Base-by-base conservation (phyloP, 2,113 vertebrate genomes). In the Anguilla rostrata region DNA sequence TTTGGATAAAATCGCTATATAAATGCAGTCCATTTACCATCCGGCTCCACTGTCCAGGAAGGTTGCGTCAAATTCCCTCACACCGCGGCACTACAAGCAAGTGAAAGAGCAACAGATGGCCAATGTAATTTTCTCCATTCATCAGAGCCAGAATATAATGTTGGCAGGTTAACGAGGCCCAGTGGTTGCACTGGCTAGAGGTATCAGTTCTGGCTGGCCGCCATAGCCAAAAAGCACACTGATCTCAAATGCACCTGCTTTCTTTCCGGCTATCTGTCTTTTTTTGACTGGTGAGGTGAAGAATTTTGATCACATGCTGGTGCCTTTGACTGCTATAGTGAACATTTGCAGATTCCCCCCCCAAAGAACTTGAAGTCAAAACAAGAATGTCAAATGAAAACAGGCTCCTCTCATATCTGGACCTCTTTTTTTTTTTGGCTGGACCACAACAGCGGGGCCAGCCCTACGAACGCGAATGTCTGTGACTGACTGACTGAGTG, bases 161-260 rank as follows among this genome's bases (percentile, higher is more conserved):
- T 88, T 85, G 89, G 81, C 26, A 91, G 92, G 94, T 94, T 95
- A 94, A 94, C 92, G 90, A 93, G 90, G 88, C 89, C 90, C 92
- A 93, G 85, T 88, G 82, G 85, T 85, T 79, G 75, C 82, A 92
- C 94, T 93, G 93, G 91, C 90, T 90, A 39, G 75, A 87, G 83
- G 90, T 90, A 90, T 90, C 85, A 86, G 87, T 89, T 84, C 87
- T 88, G 84, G 84, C 78, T 66, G 66, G 15, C 40, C 9, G 57
- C 80, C 82, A 53, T 57, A 87, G 86, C 49, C 49, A 14, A 1
- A 53, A 84, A 85, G 90, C 26, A 71, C 63, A 5, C 26, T 71
- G n/a, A 75, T 12, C 1, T 34, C 9, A 12, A 12, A 12, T 75
- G 29, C 60, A 20, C 5, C 29, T 26, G 26, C 12, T 26, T 75